Base-by-base conservation (phyloP, 1,140 invertebrate species). In the Charaxes varanes region DNA sequence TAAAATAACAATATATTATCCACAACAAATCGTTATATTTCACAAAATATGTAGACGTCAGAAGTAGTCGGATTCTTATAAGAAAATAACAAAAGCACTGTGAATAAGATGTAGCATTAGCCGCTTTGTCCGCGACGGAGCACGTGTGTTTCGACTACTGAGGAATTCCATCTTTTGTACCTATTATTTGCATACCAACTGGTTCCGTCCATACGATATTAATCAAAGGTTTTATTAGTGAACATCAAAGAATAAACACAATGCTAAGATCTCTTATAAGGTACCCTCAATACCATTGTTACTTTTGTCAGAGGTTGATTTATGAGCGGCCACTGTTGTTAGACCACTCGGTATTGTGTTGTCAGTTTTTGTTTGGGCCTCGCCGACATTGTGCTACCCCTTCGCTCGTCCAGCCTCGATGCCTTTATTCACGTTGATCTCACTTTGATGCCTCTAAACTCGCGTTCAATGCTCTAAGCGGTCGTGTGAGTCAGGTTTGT, bases 191-290 rank as follows among this genome's bases (percentile, higher is more conserved):
- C 78, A 83, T 83, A 83, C 76, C 64, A 67, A 78, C 74, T 65
- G 73, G 78, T 78, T 76, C 72, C 63, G 53, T 65, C 62, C 68
- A 80, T 83, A 76, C 76, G 76, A 83, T 83, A 80, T 83, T 83
- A 79, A 83, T 83, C 73, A 83, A 80, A 79, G 74, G 76, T 79
- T 80, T 83, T 80, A 83, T 83, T 83, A 83, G 71, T 79, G 76
- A 80, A 83, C 73, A 83, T 83, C 79, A 83, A 80, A 83, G 79
- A 80, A 70, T 79, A 71, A 61, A 63, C 69, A 83, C 76, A 83
- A 83, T 73, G 55, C 70, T 76, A 77, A 80, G 76, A 83, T 83
- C 79, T 82, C 76, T 83, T 80, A 79, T 83, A 78, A 77, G 71
- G 79, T 80, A 77, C 78, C 78, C 78, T 80, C 76, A 80, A 82